Conservation (phyloP, 2,888 invertebrate species). For the Sthenelais limicola region DNA sequence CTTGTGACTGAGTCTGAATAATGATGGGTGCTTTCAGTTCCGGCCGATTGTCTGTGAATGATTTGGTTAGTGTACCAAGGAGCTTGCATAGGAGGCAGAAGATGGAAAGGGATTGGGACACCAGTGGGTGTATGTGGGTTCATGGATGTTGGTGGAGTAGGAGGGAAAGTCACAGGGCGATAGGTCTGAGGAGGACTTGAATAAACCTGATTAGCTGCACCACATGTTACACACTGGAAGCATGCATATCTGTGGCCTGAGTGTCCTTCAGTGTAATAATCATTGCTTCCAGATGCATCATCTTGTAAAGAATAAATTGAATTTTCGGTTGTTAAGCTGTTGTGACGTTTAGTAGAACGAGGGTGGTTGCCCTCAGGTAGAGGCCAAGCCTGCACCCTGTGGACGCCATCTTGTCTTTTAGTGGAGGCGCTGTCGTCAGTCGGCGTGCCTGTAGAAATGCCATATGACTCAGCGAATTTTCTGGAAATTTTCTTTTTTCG, state of each 20-base stretch:
- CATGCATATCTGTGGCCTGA: constrained; percentile 7
- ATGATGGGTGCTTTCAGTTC: too few relatives aligned
- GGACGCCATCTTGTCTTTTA: not conserved
- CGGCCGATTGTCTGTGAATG: too few relatives aligned
- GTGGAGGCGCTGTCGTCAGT: not conserved
- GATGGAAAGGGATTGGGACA: not conserved
- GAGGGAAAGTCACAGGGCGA: not conserved
- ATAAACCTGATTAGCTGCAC: constrained; percentile 7
- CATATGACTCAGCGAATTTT: not conserved
- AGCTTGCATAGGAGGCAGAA: too few relatives aligned
- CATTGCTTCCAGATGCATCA: not conserved
- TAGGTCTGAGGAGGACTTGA: not conserved
- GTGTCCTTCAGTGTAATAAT: not conserved
- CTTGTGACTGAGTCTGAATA: too few relatives aligned
- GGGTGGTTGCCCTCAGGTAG: not conserved
- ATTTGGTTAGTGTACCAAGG: too few relatives aligned
- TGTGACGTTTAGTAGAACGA: not conserved
- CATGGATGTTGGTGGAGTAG: not conserved
- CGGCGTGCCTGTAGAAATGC: not conserved
- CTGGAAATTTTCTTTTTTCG: constrained; percentile 28
- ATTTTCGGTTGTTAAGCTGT: constrained; percentile 11
- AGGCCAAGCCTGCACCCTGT: constrained; percentile 5
- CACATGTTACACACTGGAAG: not conserved
- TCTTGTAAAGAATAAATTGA: constrained; percentile 4
- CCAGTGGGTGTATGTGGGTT: not conserved